Percentiles rank a stretch among this genome's conserved stretches.
Conservation (phyloP, 2,888 invertebrate species). For the Liodrosophila aerea region DNA sequence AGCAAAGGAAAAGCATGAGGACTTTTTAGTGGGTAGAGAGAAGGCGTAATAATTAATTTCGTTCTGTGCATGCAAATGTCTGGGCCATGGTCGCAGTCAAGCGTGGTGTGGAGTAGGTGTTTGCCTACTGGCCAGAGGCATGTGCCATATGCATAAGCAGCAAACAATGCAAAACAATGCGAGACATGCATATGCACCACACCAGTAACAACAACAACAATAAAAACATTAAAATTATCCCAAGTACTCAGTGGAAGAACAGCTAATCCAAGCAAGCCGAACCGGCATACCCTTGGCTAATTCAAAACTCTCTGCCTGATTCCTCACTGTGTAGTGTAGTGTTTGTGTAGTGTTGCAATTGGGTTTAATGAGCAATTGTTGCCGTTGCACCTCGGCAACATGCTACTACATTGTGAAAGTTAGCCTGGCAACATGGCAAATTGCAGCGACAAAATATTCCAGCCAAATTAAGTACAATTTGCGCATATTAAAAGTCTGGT, state of each 20-base stretch:
- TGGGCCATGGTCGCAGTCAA: slow-evolving; percentile 46
- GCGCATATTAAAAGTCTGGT: slow-evolving; percentile 73
- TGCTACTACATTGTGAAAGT: slow-evolving; percentile 59
- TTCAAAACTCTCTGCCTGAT: neutral
- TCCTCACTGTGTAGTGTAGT: slow-evolving; percentile 7
- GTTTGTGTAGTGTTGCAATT: slow-evolving; percentile 30
- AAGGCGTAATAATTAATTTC: slow-evolving; percentile 79
- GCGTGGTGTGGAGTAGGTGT: slow-evolving; percentile 3
- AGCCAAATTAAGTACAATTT: slow-evolving; percentile 74
- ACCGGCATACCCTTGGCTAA: too few relatives aligned
- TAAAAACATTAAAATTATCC: slow-evolving; percentile 9
- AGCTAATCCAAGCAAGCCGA: neutral
- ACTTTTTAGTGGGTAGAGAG: slow-evolving; percentile 17
- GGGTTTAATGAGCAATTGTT: slow-evolving; percentile 13
- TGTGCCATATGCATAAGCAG: slow-evolving; percentile 67
- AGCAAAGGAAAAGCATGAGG: neutral
- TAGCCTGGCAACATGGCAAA: slow-evolving; percentile 49
- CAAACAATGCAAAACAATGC: slow-evolving; percentile 58
- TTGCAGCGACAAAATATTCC: slow-evolving; percentile 74
- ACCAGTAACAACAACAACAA: slow-evolving; percentile 10
- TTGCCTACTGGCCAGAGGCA: slow-evolving; percentile 4
- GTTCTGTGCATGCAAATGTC: slow-evolving; percentile 78
- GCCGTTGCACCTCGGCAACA: slow-evolving; percentile 55
- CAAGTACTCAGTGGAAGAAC: neutral
- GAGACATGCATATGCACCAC: slow-evolving; percentile 34